phyloP scores from a whole-genome alignment of 2,113 vertebrate genomes.

The Todiramphus chloris region DNA sequence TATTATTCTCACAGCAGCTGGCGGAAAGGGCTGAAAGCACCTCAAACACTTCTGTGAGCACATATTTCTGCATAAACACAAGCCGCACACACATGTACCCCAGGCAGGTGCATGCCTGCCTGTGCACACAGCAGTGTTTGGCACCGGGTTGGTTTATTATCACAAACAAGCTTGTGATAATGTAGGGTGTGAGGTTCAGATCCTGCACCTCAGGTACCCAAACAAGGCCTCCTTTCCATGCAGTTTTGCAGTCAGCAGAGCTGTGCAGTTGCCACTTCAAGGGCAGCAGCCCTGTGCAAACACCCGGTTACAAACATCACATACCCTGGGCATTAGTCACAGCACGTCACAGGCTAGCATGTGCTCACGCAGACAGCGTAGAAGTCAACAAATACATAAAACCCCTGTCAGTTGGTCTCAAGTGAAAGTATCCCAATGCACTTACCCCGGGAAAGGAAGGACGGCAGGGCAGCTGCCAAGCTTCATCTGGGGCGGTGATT shows the following conservation, averaged over 20 bases:
- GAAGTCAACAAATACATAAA: not conserved
- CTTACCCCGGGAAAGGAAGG: not conserved
- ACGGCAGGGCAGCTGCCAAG: not conserved
- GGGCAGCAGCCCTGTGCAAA: not conserved
- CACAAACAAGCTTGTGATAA: rapidly evolving
- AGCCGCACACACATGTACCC: not conserved
- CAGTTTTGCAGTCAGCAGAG: not conserved
- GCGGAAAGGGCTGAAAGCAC: not conserved
- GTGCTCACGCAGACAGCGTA: not conserved
- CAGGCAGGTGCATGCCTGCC: not conserved
- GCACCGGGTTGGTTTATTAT: not conserved
- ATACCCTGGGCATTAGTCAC: not conserved
- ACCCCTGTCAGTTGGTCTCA: not conserved
- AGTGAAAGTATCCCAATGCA: not conserved
- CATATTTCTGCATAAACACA: not conserved
- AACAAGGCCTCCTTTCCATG: not conserved
- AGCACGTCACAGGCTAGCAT: rapidly evolving
- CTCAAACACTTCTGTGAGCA: not conserved
- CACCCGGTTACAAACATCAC: rapidly evolving
- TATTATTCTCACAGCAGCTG: not conserved
- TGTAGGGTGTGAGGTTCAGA: not conserved
- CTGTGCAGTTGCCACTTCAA: not conserved
- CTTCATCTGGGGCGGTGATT: rapidly evolving
- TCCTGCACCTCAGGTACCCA: not conserved
- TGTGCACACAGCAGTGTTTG: rapidly evolving